phyloP scores from a whole-genome alignment of 2,888 invertebrate genomes.

The Lochmaea capreae region DNA sequence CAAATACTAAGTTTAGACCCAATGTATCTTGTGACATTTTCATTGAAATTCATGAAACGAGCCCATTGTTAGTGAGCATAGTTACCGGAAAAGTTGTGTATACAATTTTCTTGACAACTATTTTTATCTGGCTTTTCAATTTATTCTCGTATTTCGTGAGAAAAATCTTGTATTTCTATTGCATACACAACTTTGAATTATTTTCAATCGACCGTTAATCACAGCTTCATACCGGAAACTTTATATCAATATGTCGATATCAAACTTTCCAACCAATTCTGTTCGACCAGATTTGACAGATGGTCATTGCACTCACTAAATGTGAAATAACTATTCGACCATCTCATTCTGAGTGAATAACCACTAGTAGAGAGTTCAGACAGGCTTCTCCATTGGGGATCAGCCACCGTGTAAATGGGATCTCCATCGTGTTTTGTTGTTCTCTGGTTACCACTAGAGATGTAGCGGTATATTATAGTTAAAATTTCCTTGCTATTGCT shows the following conservation, averaged over 20 bases:
- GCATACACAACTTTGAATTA: not conserved
- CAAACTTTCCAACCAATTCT: constrained; percentile 6
- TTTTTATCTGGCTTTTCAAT: too few species aligned
- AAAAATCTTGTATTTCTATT: too few species aligned
- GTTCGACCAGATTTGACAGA: constrained; percentile 9
- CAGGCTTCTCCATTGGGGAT: constrained; percentile 7
- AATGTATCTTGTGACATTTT: too few species aligned
- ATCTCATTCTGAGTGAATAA: constrained; percentile 9
- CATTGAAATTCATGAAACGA: too few species aligned
- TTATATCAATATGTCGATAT: constrained; percentile 16
- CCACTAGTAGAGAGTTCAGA: not conserved
- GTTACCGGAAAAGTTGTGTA: too few species aligned
- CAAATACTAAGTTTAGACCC: too few species aligned
- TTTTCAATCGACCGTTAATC: constrained; percentile 7
- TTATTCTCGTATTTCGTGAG: too few species aligned
- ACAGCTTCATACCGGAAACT: not conserved
- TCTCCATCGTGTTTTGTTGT: constrained; percentile 10
- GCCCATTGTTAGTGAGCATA: too few species aligned
- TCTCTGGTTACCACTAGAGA: constrained; percentile 2
- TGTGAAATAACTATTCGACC: not conserved
- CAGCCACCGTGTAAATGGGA: constrained; percentile 14
- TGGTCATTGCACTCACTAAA: constrained; percentile 5
- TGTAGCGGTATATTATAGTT: not conserved
- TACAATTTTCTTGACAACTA: too few species aligned
- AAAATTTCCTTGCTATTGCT: too few species aligned